Percentiles rank a stretch among this genome's conserved stretches.
Conservation (phyloP, 2,113 vertebrate genomes). For the Heterochromis multidens region DNA sequence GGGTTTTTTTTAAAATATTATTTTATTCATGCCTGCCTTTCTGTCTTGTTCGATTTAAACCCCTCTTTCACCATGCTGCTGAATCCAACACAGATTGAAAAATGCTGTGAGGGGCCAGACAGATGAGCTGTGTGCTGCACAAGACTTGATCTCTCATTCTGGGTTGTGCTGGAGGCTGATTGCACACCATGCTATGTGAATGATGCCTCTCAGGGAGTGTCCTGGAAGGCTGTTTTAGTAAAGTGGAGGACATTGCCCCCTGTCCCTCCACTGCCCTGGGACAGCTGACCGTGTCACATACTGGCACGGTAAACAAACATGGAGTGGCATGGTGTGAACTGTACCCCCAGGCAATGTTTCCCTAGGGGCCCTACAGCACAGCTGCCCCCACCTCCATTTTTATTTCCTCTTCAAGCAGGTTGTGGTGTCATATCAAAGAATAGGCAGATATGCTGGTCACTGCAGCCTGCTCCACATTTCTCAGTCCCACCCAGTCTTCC, state of each 20-base stretch:
- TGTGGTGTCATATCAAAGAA: constrained; percentile 23
- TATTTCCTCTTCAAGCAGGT: constrained; percentile 1
- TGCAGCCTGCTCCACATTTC: neutral
- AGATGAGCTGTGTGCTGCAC: constrained; percentile 50
- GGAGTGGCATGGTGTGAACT: constrained; percentile 61
- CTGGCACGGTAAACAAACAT: constrained; percentile 63
- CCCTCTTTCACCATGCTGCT: constrained; percentile 37
- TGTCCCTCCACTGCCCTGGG: neutral
- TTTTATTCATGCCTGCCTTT: constrained; percentile 1
- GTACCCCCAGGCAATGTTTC: constrained; percentile 31
- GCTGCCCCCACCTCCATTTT: constrained; percentile 1
- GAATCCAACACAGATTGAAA: constrained; percentile 54
- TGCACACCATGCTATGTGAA: constrained; percentile 50
- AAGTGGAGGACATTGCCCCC: constrained; percentile 32
- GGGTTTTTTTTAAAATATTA: constrained; percentile 19
- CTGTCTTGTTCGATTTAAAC: constrained; percentile 49
- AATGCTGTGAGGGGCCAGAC: constrained; percentile 47
- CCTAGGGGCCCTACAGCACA: constrained; percentile 11
- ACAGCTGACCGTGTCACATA: constrained; percentile 58
- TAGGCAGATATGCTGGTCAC: constrained; percentile 2
- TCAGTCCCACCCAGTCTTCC: constrained; percentile 1
- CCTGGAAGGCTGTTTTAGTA: constrained; percentile 38
- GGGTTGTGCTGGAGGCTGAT: constrained; percentile 46
- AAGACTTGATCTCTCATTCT: constrained; percentile 56
- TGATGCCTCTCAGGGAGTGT: constrained; percentile 42